These are phyloP conservation scores for Byasa hedistus DNA, from an alignment of 2,888 invertebrate species.

Conservation along the genomic window DNA sequence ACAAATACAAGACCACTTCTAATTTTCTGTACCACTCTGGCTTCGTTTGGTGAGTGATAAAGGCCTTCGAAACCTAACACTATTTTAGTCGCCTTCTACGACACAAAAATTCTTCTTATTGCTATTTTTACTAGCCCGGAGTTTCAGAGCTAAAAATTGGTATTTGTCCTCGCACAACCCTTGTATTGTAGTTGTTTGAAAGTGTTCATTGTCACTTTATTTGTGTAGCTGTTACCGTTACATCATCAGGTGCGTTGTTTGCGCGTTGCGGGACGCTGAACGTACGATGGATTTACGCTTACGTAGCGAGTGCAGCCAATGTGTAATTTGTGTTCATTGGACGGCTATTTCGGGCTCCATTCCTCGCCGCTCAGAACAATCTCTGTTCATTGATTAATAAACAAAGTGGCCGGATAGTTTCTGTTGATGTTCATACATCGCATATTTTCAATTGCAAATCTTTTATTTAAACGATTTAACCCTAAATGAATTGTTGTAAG, in stretches of 20 bases:
- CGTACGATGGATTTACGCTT: conserved; percentile 51
- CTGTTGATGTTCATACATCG: conserved; percentile 7
- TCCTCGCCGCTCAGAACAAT: conserved; percentile 47
- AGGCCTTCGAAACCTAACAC: no score
- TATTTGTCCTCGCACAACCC: no score
- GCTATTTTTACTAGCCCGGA: no score
- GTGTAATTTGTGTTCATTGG: conserved; percentile 56
- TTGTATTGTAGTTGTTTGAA: conserved; percentile 1
- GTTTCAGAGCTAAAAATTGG: no score
- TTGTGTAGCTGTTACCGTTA: conserved; percentile 17
- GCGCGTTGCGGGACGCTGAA: conserved; percentile 38
- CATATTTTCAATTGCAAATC: neutral
- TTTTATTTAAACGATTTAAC: neutral
- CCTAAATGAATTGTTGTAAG: neutral
- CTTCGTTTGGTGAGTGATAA: no score
- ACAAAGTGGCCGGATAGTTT: conserved; percentile 3
- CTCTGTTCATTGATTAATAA: conserved; percentile 37
- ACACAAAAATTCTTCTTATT: no score
- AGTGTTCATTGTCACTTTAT: neutral
- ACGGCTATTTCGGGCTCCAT: conserved; percentile 53
- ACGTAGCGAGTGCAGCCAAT: conserved; percentile 40
- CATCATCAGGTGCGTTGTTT: conserved; percentile 36
- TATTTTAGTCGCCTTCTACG: no score
- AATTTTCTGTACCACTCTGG: no score
- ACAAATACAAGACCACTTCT: no score